Base-by-base conservation (phyloP, 1,140 invertebrate species). In the Caenorhabditis inopinata region DNA sequence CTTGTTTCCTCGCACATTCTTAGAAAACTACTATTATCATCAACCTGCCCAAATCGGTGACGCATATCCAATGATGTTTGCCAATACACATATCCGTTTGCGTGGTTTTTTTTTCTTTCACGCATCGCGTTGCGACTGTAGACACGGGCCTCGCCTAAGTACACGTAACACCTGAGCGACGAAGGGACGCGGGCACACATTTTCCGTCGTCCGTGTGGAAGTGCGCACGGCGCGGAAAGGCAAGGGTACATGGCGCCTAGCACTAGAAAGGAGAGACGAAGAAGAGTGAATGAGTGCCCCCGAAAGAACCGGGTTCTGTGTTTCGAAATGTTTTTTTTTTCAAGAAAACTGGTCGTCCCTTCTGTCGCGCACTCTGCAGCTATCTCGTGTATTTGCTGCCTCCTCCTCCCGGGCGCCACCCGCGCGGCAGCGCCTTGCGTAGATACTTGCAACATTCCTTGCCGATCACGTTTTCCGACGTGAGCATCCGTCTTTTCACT, bases 1-100 rank as follows among this genome's bases (percentile, higher is more conserved):
- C 25, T 29, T 58, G 51, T 58, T 58, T 23, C 23, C 51, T 14
- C 27, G 38, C 38, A 42, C 27, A 25, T 32, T 58, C 32, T 32
- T 16, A 42, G 32, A 68, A 11, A 42, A 11, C 58, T 68, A 68
- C 58, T 68, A 68, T 68, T 68, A 68, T 68, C 58, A 68, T 68
- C 58, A 68, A 68, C 58, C 58, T 68, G 58, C 38, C 58, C 32
- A 21, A 68, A 68, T 68, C 58, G 38, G 58, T 68, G 58, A 68
- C 58, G 58, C 58, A 68, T 68, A 68, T 68, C 58, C 58, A 42
- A 68, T 68, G 58, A 68, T 68, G 58, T 68, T 68, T 68, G 58
- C 58, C 58, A 68, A 68, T 68, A 68, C 58, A 68, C 32, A 68
- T 68, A 68, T 68, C 58, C 58, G 58, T 68, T 68, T 68, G 25